Evolutionary conservation across 2,888 invertebrate species (phyloP).

Genomic region (Hedya salicella): DNA sequence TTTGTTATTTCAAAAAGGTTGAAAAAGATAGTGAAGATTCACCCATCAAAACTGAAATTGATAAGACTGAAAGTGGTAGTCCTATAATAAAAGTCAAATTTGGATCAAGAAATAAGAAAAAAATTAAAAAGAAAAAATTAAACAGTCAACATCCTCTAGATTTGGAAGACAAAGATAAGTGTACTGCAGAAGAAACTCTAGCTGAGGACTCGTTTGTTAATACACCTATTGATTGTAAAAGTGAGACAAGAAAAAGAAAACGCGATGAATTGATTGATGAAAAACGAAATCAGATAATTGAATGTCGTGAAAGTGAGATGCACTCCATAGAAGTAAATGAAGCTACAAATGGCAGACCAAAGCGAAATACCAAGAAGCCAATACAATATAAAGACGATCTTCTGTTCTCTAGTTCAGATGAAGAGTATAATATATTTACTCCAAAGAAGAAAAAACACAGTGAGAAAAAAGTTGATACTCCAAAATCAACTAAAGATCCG

Average conservation of each 20-base stretch:
- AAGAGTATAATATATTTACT: slow-evolving; percentile 75
- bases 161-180: slow-evolving; percentile 38
- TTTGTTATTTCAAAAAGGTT: slow-evolving; percentile 85
- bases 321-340: slow-evolving; percentile 13
- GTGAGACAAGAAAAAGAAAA: slow-evolving; percentile 37
- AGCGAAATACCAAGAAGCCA: slow-evolving; percentile 69
- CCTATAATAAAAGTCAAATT: slow-evolving; percentile 70
- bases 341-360: slow-evolving; percentile 62
- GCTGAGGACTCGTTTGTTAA: slow-evolving; percentile 50
- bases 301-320: slow-evolving; percentile 2
- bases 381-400: slow-evolving; percentile 70
- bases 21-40: slow-evolving; percentile 62
- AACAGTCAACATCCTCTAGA: slow-evolving; percentile 47
- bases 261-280: slow-evolving; percentile 8
- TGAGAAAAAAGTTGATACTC: slow-evolving; percentile 18
- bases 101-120: slow-evolving; percentile 63
- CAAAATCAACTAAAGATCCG: slow-evolving; percentile 15
- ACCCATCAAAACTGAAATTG: slow-evolving; percentile 50
- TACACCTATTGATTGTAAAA: slow-evolving; percentile 35
- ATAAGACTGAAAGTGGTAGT: slow-evolving; percentile 49
- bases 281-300: slow-evolving; percentile 2
- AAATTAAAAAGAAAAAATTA: slow-evolving; percentile 59
- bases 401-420: slow-evolving; percentile 69
- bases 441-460: slow-evolving; percentile 69
- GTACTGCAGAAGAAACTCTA: slow-evolving; percentile 21